phyloP scores from a whole-genome alignment of 2,797 vertebrate genomes.

The Chanos chanos region DNA sequence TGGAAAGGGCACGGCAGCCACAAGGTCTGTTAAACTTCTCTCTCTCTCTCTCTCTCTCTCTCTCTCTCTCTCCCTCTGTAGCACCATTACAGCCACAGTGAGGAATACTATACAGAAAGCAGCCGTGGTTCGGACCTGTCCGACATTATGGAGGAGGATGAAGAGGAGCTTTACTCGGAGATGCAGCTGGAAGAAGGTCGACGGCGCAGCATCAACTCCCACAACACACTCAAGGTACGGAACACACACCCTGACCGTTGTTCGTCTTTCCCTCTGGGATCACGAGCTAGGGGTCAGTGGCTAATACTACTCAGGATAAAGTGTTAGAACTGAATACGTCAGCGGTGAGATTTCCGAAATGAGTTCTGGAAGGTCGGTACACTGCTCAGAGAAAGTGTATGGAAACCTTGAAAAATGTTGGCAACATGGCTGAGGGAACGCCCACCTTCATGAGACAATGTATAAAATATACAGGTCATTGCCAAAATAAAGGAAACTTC shows the following conservation, averaged over 20 bases:
- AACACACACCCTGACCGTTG: conserved; percentile 23
- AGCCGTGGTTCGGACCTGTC: conserved; percentile 96
- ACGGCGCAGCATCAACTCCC: conserved; percentile 85
- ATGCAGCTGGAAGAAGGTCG: conserved; percentile 96
- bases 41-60: neutral
- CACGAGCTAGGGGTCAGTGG: too few relatives aligned
- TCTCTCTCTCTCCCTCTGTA: conserved; percentile 38
- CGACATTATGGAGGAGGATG: conserved; percentile 98
- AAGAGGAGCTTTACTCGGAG: conserved; percentile 95
- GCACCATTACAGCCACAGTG: conserved; percentile 85
- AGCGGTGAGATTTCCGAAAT: neutral
- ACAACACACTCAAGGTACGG: conserved; percentile 90
- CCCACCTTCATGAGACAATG: too few relatives aligned
- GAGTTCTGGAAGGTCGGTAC: neutral
- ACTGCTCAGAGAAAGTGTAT: too few relatives aligned
- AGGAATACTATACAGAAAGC: conserved; percentile 95
- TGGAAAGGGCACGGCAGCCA: too few relatives aligned
- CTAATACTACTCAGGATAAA: too few relatives aligned
- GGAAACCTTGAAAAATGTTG: too few relatives aligned
- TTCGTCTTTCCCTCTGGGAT: conserved; percentile 16
- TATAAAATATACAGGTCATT: too few relatives aligned
- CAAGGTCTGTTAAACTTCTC: neutral
- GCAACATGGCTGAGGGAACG: too few relatives aligned
- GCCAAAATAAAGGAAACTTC: too few relatives aligned
- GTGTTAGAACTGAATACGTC: too few relatives aligned